These are phyloP conservation scores for Epinotia nisella DNA, from an alignment of 2,888 invertebrate species.

Conservation along the genomic window DNA sequence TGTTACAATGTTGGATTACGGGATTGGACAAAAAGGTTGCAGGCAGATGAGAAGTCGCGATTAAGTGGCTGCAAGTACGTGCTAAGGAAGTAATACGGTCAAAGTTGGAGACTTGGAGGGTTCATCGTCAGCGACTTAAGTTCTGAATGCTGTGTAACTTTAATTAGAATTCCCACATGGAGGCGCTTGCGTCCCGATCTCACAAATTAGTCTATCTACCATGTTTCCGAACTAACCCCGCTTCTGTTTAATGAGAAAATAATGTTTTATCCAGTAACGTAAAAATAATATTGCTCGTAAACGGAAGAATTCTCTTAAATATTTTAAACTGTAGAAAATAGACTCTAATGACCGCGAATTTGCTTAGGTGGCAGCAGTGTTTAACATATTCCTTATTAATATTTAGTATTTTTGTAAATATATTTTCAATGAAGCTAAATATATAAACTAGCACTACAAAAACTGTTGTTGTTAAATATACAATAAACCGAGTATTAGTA, in stretches of 20 bases:
- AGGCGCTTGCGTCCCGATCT: constrained; percentile 40
- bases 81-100: constrained; percentile 36
- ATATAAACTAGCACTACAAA: too few relatives aligned
- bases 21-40: neutral
- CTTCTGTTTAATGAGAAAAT: constrained; percentile 42
- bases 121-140: constrained; percentile 34
- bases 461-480: too few relatives aligned
- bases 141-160: constrained; percentile 43
- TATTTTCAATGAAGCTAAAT: too few relatives aligned
- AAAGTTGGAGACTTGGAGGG: constrained; percentile 40
- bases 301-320: constrained; percentile 39
- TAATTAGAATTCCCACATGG: constrained; percentile 44
- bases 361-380: neutral
- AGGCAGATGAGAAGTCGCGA: neutral
- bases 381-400: neutral
- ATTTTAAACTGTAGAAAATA: constrained; percentile 39
- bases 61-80: constrained; percentile 15
- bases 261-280: constrained; percentile 41
- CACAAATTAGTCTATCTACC: constrained; percentile 45
- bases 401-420: neutral
- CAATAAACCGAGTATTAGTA: too few relatives aligned
- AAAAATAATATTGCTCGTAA: constrained; percentile 43
- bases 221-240: constrained; percentile 41
- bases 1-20: neutral
- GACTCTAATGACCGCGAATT: constrained; percentile 34